Percentiles rank a stretch among this genome's conserved stretches.
phyloP scores from a whole-genome alignment of 2,888 invertebrate species.

The Ormyrus rosae region DNA sequence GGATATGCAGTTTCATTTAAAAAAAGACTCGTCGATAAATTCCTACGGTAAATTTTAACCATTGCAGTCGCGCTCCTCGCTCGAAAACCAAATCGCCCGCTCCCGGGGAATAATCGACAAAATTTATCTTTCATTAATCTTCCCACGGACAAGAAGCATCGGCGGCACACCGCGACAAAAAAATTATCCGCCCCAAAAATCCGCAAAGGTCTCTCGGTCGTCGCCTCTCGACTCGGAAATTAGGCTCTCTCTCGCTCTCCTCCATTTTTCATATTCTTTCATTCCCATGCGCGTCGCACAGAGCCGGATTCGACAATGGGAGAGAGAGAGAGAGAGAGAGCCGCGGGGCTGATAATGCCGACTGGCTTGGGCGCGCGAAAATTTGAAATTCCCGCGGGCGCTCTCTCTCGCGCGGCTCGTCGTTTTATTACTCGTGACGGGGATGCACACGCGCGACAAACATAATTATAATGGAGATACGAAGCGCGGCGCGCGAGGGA shows the following conservation, averaged over 20 bases:
- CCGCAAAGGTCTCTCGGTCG: too few relatives aligned
- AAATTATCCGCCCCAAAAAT: too few relatives aligned
- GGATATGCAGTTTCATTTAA: too few relatives aligned
- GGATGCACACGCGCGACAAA: constrained; percentile 21
- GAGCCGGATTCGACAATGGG: constrained; percentile 15
- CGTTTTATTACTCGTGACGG: constrained; percentile 44
- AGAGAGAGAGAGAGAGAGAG: not conserved
- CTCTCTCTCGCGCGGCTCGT: not conserved
- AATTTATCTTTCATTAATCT: too few relatives aligned
- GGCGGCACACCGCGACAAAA: too few relatives aligned
- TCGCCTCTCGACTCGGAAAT: not conserved
- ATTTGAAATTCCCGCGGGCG: constrained; percentile 58
- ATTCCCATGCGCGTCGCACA: not conserved
- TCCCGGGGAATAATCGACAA: too few relatives aligned
- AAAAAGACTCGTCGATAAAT: too few relatives aligned
- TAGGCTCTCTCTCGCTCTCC: constrained; percentile 6
- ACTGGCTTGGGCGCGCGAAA: constrained; percentile 42
- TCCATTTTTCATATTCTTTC: constrained; percentile 4
- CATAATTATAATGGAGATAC: constrained; percentile 41
- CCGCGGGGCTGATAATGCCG: constrained; percentile 48
- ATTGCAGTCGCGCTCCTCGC: too few relatives aligned
- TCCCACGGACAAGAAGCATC: too few relatives aligned
- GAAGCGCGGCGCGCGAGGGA: not conserved
- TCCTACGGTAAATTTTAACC: too few relatives aligned
- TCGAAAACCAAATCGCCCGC: too few relatives aligned